These are phyloP conservation scores for Apodemus speciosus DNA, from an alignment of 2,113 vertebrate genomes.

Conservation along the genomic window DNA sequence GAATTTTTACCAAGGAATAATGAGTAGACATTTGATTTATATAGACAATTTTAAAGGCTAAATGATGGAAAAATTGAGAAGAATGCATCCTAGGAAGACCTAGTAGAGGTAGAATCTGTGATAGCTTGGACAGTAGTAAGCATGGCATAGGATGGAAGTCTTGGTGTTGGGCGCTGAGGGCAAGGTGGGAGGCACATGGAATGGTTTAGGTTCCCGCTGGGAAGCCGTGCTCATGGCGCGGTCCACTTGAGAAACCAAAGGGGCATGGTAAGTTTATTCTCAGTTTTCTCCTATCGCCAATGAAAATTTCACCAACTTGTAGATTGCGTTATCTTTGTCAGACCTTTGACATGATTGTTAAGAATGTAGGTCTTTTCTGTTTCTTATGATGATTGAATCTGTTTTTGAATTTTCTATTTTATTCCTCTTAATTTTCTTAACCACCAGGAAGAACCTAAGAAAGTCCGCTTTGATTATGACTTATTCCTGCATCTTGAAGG, in stretches of 20 bases:
- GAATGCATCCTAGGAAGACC: not conserved
- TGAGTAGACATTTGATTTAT: slow-evolving; percentile 7
- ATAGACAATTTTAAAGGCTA: not conserved
- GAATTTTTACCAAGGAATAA: slow-evolving; percentile 5
- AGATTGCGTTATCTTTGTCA: not conserved
- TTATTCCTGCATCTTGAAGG: slow-evolving; percentile 95
- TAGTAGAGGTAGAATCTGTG: not conserved
- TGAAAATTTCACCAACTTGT: not conserved
- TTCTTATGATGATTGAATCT: slow-evolving; percentile 54
- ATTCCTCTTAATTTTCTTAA: slow-evolving; percentile 67
- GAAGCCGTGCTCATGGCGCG: not conserved
- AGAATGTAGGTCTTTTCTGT: not conserved
- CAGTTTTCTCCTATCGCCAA: not conserved
- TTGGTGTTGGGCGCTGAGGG: not conserved
- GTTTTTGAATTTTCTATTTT: slow-evolving; percentile 67
- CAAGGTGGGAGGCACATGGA: not conserved
- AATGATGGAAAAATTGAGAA: not conserved
- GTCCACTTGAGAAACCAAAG: not conserved
- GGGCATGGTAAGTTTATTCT: slow-evolving; percentile 21
- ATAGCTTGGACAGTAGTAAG: not conserved
- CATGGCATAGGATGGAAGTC: not conserved
- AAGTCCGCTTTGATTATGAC: slow-evolving; percentile 95
- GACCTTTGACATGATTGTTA: slow-evolving; percentile 29
- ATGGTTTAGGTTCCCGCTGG: not conserved
- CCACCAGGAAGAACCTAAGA: slow-evolving; percentile 93